Percentiles rank a stretch among this genome's conserved stretches.
Conservation (phyloP, 1,140 invertebrate species). For the Hormaphis cornu region DNA sequence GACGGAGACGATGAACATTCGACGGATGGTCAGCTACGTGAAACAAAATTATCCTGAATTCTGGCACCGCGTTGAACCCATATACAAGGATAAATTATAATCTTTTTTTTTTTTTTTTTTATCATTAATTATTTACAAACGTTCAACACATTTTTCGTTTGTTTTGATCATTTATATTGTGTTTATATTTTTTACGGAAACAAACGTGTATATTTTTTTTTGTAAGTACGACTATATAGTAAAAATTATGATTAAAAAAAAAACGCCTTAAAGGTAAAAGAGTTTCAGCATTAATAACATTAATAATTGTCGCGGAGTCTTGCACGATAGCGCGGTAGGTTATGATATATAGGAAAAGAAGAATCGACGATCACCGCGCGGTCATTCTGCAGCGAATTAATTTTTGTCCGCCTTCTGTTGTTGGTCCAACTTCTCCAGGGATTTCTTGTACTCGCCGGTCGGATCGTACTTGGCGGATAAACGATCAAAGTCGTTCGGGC, state of each 20-base stretch:
- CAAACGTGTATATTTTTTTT: neutral
- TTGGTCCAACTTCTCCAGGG: neutral
- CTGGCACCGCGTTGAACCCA: neutral
- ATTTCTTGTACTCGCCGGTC: constrained; percentile 45
- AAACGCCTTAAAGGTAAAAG: too few species aligned
- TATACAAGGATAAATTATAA: neutral
- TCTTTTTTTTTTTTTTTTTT: too few species aligned
- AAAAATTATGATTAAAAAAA: too few species aligned
- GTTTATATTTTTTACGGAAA: neutral
- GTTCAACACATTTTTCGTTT: neutral
- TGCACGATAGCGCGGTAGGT: neutral
- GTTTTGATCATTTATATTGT: neutral
- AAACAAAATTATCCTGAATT: neutral
- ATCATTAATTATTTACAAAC: too few species aligned
- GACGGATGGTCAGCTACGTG: neutral
- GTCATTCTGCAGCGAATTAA: neutral
- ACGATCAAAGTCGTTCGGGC: constrained; percentile 48
- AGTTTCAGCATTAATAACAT: neutral
- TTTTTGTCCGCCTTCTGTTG: neutral
- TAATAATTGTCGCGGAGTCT: neutral
- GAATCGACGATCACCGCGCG: too few species aligned
- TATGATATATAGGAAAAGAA: neutral
- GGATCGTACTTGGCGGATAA: constrained; percentile 53
- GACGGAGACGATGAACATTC: neutral
- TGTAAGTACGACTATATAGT: neutral